These are phyloP conservation scores for Pandemis corylana DNA, from an alignment of 2,888 invertebrate species.

Conservation along the genomic window DNA sequence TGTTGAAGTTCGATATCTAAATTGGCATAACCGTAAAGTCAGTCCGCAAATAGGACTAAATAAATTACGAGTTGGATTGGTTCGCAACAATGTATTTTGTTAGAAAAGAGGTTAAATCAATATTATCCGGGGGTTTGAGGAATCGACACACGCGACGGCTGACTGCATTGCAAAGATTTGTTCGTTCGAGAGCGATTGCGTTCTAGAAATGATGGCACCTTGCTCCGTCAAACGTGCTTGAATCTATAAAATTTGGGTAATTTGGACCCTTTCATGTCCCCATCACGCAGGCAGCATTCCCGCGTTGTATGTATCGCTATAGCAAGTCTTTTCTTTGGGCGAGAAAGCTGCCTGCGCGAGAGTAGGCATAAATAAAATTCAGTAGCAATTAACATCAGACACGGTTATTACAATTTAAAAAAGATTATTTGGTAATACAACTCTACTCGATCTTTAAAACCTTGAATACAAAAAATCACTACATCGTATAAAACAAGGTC, in stretches of 20 bases:
- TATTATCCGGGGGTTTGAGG: slow-evolving; percentile 47
- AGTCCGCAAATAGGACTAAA: slow-evolving; percentile 25
- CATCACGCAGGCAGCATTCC: too few species aligned
- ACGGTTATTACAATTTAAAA: too few species aligned
- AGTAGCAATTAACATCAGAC: too few species aligned
- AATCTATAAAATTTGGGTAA: slow-evolving; percentile 3
- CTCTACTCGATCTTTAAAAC: too few species aligned
- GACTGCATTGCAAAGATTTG: slow-evolving; percentile 50
- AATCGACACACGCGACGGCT: slow-evolving; percentile 46
- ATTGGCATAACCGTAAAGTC: slow-evolving; percentile 52
- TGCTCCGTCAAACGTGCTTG: slow-evolving; percentile 43
- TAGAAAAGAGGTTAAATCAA: slow-evolving; percentile 29
- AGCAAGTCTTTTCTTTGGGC: too few species aligned
- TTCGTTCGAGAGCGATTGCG: slow-evolving; percentile 44
- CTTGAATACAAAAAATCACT: too few species aligned
- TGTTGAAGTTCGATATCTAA: slow-evolving; percentile 51
- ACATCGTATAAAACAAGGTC: too few species aligned
- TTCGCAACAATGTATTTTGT: slow-evolving; percentile 24
- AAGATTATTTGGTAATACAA: too few species aligned
- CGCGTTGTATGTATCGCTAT: too few species aligned
- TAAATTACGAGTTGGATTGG: slow-evolving; percentile 22
- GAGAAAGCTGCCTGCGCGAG: too few species aligned
- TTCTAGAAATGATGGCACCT: slow-evolving; percentile 45
- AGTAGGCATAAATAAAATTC: too few species aligned
- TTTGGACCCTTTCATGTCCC: too few species aligned